Evolutionary conservation across 1,140 invertebrate genomes (phyloP).

Genomic region (Papilio xuthus): DNA sequence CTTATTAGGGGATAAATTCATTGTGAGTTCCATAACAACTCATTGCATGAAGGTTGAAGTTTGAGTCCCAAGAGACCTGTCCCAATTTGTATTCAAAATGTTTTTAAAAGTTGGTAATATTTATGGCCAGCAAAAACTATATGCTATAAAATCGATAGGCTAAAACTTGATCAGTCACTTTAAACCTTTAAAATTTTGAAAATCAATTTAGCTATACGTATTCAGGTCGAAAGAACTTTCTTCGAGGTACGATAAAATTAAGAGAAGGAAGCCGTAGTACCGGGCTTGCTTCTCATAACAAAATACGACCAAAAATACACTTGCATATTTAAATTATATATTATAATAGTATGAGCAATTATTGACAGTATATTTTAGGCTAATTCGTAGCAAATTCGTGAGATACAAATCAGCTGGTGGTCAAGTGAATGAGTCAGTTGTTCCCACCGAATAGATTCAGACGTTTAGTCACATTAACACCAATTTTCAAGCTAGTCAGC

Average conservation of each 20-base stretch:
- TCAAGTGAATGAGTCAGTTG: conserved; percentile 13
- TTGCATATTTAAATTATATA: background rate
- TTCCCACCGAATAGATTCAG: conserved; percentile 13
- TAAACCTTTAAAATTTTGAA: no score
- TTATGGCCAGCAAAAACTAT: background rate
- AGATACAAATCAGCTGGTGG: conserved; percentile 11
- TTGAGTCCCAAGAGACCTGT: background rate
- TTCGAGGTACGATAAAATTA: no score
- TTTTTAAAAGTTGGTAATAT: background rate
- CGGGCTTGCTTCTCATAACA: background rate
- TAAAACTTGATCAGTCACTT: no score
- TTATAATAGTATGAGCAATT: background rate
- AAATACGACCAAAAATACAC: background rate
- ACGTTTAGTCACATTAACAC: conserved; percentile 24
- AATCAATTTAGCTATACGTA: no score
- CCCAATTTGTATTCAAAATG: background rate
- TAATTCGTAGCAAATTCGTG: conserved; percentile 9
- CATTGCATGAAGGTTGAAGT: background rate
- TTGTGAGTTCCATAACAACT: background rate
- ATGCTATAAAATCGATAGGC: background rate
- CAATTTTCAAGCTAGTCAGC: conserved; percentile 10
- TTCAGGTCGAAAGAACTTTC: no score
- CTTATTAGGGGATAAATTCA: conserved; percentile 4
- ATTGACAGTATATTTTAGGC: conserved; percentile 2
- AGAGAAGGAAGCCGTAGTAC: no score